A percentile compares a stretch with the other conserved stretches of the same genome.
Conservation (phyloP, 2,113 vertebrate genomes). For the Ptilonorhynchus violaceus region DNA sequence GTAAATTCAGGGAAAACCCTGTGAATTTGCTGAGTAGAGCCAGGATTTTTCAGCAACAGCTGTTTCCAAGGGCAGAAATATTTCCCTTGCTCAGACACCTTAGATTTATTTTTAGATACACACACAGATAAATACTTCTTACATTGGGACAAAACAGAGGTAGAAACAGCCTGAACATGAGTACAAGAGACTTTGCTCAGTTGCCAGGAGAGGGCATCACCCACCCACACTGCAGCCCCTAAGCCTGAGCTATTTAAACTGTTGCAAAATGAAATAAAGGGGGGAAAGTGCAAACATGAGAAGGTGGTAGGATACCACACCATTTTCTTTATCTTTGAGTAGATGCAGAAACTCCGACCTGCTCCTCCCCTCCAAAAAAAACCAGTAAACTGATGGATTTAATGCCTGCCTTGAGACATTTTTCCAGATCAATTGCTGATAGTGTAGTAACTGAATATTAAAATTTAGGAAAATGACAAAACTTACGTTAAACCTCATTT, state of each 20-base stretch:
- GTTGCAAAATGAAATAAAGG: background rate
- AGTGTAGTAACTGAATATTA: fast-evolving
- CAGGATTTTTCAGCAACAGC: background rate
- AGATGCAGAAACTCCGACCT: background rate
- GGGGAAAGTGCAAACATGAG: background rate
- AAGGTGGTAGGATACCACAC: fast-evolving
- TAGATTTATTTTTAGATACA: background rate
- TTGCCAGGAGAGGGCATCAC: slow-evolving; percentile 18
- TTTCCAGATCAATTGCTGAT: fast-evolving
- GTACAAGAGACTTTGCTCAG: background rate
- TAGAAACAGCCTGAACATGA: background rate
- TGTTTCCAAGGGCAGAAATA: background rate
- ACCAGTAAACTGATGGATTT: background rate
- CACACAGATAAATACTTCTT: background rate
- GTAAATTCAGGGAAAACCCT: background rate
- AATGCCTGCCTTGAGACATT: background rate
- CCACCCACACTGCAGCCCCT: background rate
- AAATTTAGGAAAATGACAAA: background rate
- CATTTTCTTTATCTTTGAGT: background rate
- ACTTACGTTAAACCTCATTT: fast-evolving
- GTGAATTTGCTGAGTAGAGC: background rate
- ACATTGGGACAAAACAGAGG: background rate
- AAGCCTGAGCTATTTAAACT: background rate
- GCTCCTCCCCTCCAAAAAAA: background rate
- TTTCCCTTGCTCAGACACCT: background rate